These are phyloP conservation scores for Polietes domitor DNA, from an alignment of 2,888 invertebrate genomes.

Conservation along the genomic window DNA sequence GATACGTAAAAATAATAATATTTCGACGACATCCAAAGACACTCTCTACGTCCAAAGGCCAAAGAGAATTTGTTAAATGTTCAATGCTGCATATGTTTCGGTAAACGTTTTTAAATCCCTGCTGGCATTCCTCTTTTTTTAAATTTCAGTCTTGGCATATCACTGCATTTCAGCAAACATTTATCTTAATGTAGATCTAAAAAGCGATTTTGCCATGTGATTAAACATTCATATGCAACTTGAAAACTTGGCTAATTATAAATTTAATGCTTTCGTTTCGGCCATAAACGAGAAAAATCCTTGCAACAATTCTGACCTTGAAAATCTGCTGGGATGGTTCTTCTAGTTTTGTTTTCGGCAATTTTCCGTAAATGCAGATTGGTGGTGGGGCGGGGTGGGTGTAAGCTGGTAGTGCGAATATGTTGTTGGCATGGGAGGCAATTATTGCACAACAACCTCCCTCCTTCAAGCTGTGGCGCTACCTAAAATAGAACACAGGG, in stretches of 20 bases:
- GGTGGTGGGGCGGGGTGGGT: neutral
- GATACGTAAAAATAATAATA: no score
- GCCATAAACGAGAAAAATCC: neutral
- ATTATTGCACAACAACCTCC: neutral
- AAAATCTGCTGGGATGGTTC: neutral
- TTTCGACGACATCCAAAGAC: no score
- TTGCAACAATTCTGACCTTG: conserved; percentile 16
- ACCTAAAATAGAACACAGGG: neutral
- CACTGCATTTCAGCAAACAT: no score
- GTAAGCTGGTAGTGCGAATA: neutral
- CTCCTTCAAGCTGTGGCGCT: neutral
- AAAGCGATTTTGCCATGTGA: no score
- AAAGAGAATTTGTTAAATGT: no score
- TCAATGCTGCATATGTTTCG: no score
- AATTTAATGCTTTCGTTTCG: conserved; percentile 7
- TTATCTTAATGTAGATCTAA: no score
- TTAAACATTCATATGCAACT: neutral
- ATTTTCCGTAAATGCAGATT: neutral
- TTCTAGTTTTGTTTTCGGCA: neutral
- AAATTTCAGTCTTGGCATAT: no score
- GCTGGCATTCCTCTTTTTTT: no score
- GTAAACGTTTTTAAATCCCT: no score
- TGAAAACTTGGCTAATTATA: conserved; percentile 25
- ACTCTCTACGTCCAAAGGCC: no score
- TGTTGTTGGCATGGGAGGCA: neutral